A percentile compares a stretch with the other conserved stretches of the same genome.
phyloP scores from a whole-genome alignment of 2,797 vertebrate species.

The Sarcophilus harrisii region DNA sequence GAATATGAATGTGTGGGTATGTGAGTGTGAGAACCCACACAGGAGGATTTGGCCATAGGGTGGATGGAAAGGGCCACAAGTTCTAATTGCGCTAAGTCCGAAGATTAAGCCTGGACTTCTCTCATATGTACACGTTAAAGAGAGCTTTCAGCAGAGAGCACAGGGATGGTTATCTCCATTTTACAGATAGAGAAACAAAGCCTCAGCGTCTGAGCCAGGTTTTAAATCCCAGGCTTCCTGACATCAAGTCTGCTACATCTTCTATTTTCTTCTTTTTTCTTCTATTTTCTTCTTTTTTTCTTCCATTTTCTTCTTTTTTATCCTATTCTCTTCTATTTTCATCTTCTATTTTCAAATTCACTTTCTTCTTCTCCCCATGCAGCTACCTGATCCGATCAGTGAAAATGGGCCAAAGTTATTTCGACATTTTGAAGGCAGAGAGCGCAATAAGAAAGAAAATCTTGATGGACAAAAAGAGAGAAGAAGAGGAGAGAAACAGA shows the following conservation, averaged over 20 bases:
- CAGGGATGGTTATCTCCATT: neutral
- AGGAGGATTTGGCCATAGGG: too few species aligned
- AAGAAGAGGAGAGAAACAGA: slow-evolving; percentile 59
- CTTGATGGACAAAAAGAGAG: slow-evolving; percentile 64
- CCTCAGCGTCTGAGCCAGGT: neutral
- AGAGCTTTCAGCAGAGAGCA: neutral
- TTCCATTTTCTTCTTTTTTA: too few species aligned
- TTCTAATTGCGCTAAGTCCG: neutral
- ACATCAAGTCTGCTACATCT: neutral
- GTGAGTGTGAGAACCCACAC: neutral
- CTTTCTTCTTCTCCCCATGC: neutral
- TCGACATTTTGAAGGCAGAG: slow-evolving; percentile 84
- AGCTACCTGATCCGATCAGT: slow-evolving; percentile 84
- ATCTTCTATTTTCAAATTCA: neutral
- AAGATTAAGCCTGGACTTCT: neutral
- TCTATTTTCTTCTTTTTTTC: too few species aligned
- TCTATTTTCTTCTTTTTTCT: too few species aligned
- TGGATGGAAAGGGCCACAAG: neutral
- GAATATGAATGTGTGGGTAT: neutral
- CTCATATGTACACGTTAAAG: neutral
- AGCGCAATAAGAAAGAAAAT: slow-evolving; percentile 73
- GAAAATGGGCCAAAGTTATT: slow-evolving; percentile 84
- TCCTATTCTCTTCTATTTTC: too few species aligned
- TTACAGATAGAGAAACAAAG: neutral
- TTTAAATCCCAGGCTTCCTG: neutral